Conservation (phyloP, 2,888 invertebrate genomes). For the Nephrotoma guestfalica region DNA sequence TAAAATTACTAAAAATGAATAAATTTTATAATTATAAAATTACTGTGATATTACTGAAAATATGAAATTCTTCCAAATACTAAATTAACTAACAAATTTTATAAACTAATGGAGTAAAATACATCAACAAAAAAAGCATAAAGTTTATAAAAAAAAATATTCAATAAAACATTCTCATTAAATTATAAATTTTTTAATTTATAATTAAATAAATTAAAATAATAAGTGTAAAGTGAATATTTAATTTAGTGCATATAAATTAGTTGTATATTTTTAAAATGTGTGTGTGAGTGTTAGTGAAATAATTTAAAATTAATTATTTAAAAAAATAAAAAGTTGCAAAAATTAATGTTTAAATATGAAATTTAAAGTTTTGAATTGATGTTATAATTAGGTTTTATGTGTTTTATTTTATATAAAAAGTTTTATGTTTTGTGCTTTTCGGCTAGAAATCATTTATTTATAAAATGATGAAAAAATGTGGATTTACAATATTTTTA, state of each 20-base stretch:
- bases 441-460: not conserved
- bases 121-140: not conserved
- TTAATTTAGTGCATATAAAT: not conserved
- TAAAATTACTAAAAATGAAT: not conserved
- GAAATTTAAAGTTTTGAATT: not conserved
- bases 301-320: not conserved
- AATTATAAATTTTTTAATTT: not conserved
- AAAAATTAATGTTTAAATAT: not conserved
- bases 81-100: not conserved
- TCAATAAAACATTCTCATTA: not conserved
- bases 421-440: not conserved
- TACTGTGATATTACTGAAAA: not conserved
- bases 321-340: not conserved
- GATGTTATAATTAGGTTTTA: not conserved
- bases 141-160: not conserved
- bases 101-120: not conserved
- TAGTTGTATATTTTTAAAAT: not conserved
- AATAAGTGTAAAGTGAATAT: not conserved
- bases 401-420: not conserved
- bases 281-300: not conserved
- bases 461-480: constrained; percentile 5
- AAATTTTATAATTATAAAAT: not conserved
- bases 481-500: constrained; percentile 5
- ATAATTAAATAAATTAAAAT: not conserved
- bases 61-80: not conserved